phyloP scores from a whole-genome alignment of 2,797 vertebrate genomes.

The Onychomys torridus region DNA sequence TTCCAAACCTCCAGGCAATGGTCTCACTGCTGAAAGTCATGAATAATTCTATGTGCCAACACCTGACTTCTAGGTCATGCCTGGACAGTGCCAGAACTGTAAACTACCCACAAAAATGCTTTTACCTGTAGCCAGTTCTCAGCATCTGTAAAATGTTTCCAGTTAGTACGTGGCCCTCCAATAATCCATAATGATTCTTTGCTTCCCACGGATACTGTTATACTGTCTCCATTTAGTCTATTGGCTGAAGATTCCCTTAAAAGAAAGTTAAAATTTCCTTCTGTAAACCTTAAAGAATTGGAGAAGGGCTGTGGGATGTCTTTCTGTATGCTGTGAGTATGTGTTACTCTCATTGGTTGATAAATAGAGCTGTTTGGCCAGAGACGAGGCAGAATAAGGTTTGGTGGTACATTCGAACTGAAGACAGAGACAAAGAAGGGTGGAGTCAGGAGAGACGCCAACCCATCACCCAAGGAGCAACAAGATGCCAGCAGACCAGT shows the following conservation, averaged over 20 bases:
- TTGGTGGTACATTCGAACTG: too few relatives aligned
- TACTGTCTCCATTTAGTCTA: not conserved
- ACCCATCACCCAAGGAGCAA: too few relatives aligned
- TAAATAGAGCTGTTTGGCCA: too few relatives aligned
- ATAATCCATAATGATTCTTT: not conserved
- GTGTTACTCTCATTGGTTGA: too few relatives aligned
- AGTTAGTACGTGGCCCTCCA: not conserved
- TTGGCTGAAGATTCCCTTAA: not conserved
- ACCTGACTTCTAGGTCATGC: conserved; percentile 49
- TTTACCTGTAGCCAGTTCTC: conserved; percentile 73
- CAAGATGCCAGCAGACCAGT: too few relatives aligned
- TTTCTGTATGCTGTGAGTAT: too few relatives aligned
- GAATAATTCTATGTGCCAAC: not conserved
- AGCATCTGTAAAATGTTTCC: conserved; percentile 43
- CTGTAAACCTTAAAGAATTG: not conserved
- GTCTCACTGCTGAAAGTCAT: conserved; percentile 42
- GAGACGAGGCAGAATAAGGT: too few relatives aligned
- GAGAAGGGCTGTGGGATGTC: too few relatives aligned
- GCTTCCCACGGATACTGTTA: not conserved
- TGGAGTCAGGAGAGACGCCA: too few relatives aligned
- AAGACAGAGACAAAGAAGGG: too few relatives aligned
- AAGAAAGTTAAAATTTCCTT: not conserved
- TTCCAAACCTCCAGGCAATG: conserved; percentile 56
- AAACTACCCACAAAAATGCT: not conserved
- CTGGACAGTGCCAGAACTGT: conserved; percentile 50